Evolutionary conservation across 2,888 invertebrate species (phyloP), one percentile per base, ranked within the genome.

Genomic region (Caenorhabditis auriculariae): DNA sequence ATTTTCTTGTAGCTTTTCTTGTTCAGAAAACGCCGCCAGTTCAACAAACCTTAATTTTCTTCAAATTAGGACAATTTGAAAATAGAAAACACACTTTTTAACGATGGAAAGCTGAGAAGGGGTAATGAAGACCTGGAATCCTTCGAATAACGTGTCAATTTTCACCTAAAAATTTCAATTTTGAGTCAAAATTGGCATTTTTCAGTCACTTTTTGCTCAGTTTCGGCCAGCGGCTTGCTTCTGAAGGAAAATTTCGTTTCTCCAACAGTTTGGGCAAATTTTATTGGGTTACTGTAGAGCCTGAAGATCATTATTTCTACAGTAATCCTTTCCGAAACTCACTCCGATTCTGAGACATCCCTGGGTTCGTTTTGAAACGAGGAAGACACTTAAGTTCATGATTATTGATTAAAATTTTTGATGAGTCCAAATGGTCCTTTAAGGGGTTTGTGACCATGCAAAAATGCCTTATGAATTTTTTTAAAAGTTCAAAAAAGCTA

Each of bases 61-160:
- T n/a, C n/a, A n/a, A n/a, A n/a, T n/a, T n/a, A n/a, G 19, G 9
- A 12, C 9, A 32, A 9, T 48, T 53, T 5, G 53, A 32, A 29
- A 53, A n/a, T n/a, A n/a, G n/a, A 52, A 27, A 39, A 47, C 29
- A 3, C 15, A 61, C 56, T 54, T 50, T 46, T 69, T 69, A 37
- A 70, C 17, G 27, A 75, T 62, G 12, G 54, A 63, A 21, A 75
- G 23, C 29, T 75, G 75, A 3, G 74, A 64, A 2, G 76, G 69
- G 1, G 64, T 66, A 2, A 70, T 51, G 52, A 74, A 67, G 1
- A 65, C 51, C 42, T 60, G 56, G 41, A 75, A 15, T 9, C 61
- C 60, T 42, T 66, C 65, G 21, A 66, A 45, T 43, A 39, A 60
- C 26, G 76, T 26, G 24, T 80, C 75, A 15, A 80, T 56, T n/a